These are phyloP conservation scores for Falco naumanni DNA, from an alignment of 2,797 vertebrate genomes.

Conservation along the genomic window DNA sequence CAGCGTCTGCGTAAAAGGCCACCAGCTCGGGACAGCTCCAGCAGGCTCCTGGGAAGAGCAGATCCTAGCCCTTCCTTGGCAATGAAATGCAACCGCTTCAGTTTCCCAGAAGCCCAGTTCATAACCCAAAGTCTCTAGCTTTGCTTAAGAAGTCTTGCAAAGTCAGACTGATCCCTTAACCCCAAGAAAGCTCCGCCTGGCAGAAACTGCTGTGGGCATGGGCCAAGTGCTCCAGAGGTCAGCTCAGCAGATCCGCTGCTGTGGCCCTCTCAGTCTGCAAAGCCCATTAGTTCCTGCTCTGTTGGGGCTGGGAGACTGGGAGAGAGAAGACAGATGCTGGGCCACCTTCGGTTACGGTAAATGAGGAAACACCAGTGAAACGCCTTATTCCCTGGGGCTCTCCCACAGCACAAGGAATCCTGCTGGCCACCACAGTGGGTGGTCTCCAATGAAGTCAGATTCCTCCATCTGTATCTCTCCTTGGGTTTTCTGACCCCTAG, in stretches of 20 bases:
- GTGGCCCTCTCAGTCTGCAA: not conserved
- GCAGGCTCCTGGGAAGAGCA: not conserved
- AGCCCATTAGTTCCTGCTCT: not conserved
- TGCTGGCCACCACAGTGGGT: not conserved
- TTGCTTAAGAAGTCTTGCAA: not conserved
- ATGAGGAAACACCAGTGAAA: not conserved
- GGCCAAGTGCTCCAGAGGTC: not conserved
- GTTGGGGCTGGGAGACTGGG: not conserved
- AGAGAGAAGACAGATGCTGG: not conserved
- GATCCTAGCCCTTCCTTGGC: not conserved
- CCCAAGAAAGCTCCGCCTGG: not conserved
- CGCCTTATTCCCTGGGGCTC: not conserved
- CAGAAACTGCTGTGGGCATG: not conserved
- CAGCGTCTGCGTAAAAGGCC: not conserved
- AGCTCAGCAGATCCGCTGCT: not conserved
- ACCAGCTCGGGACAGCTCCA: not conserved
- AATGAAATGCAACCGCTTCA: not conserved
- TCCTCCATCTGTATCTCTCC: not conserved
- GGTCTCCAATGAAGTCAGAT: not conserved
- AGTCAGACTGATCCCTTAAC: not conserved
- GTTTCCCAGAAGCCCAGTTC: not conserved
- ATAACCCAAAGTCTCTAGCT: not conserved
- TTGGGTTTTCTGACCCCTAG: not conserved
- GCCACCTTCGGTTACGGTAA: not conserved
- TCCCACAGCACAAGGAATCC: not conserved